phyloP scores from a whole-genome alignment of 2,888 invertebrate genomes.

The Conchocele bisecta region DNA sequence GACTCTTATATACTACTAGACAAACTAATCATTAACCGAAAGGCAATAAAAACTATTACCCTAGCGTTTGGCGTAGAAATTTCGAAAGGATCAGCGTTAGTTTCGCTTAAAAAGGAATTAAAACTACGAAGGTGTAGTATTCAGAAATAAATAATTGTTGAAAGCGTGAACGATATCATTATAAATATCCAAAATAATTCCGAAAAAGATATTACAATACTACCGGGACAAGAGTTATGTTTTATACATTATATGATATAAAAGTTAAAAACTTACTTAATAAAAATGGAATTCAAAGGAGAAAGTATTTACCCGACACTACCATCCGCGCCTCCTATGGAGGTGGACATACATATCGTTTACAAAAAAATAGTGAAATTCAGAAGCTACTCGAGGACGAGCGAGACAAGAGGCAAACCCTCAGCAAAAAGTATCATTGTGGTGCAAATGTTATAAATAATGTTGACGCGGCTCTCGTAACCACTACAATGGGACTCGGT shows the following conservation, averaged over 20 bases:
- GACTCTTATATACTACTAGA: too few species aligned
- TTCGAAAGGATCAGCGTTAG: background rate
- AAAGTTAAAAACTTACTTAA: background rate
- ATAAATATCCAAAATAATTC: background rate
- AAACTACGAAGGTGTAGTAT: background rate
- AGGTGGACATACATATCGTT: background rate
- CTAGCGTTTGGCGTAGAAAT: too few species aligned
- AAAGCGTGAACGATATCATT: background rate
- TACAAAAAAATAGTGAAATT: conserved; percentile 19
- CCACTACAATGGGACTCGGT: too few species aligned
- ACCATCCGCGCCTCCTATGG: conserved; percentile 13
- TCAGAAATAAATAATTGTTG: too few species aligned
- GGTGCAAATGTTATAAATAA: background rate
- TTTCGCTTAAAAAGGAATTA: background rate
- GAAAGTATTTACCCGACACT: conserved; percentile 10
- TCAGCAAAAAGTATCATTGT: conserved; percentile 10
- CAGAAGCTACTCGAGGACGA: conserved; percentile 9
- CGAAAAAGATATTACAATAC: too few species aligned
- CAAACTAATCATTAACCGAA: background rate
- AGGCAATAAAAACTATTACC: background rate
- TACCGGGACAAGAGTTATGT: too few species aligned
- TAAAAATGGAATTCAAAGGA: conserved; percentile 5
- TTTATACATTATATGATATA: background rate
- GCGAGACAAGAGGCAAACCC: conserved; percentile 4
- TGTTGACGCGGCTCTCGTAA: too few species aligned